Base-by-base conservation (phyloP, 2,113 vertebrate species). In the Pygathrix nemaeus region DNA sequence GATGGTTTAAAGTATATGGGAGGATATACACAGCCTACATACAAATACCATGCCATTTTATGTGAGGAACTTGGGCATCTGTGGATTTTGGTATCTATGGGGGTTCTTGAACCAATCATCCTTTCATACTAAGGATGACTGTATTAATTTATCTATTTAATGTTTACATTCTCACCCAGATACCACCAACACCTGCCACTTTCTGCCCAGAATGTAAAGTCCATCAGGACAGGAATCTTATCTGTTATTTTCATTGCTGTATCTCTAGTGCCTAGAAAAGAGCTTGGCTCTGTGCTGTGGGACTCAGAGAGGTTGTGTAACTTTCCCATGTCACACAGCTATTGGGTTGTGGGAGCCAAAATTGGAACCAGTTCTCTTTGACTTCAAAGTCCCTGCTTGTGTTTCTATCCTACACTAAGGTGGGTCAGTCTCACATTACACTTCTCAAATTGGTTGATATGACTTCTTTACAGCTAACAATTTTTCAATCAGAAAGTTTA, bases 341-440 rank as follows among this genome's bases (percentile, higher is more conserved):
- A 38, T 8, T 8, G 48, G 20, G 21, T 64, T 14, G 23, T 30
- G 20, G 30, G 38, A 64, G 3, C 20, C 70, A 83, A 61, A 64
- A 45, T 50, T 18, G 21, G 35, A 80, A 48, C 8, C 0, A 6
- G 2, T 78, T 92, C 38, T 88, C 57, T 82, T 80, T 59, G 68
- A 75, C 20, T 66, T 35, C 52, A 59, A 81, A 57, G 35, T 59
- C 55, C 12, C 80, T 40, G 20, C 25, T 45, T 27, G 13, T 45
- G 40, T 52, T 45, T 88, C 50, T 55, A 38, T 13, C 40, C n/a
- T 30, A 32, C n/a, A 17, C 6, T 2, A 52, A 81, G 2, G 18
- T 12, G 18, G 35, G 25, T 10, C 88, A 0, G 4, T 40, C 2
- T 61, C 21, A 23, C 20, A 5, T 11, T 23, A 7, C 6, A 3